Percentiles rank a stretch among this genome's conserved stretches.
Conservation (phyloP, 2,797 vertebrate genomes). For the Helostoma temminkii region DNA sequence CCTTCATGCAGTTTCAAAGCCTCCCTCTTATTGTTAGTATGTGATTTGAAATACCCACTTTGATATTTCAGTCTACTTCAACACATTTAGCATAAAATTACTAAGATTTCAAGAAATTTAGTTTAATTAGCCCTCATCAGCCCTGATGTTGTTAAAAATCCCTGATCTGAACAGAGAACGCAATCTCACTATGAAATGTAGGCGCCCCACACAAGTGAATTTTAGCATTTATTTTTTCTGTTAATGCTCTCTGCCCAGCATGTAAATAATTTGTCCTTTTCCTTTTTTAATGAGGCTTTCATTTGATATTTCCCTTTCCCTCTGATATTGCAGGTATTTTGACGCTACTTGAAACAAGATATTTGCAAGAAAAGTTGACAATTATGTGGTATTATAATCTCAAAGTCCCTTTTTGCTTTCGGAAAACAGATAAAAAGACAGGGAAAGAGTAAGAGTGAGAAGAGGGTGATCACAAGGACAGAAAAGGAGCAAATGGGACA, state of each 20-base stretch:
- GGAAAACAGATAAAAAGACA: conserved; percentile 19
- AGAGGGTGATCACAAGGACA: conserved; percentile 57
- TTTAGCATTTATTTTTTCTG: conserved; percentile 7
- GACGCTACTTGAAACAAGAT: conserved; percentile 17
- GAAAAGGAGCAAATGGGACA: conserved; percentile 52
- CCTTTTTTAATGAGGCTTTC: conserved; percentile 29
- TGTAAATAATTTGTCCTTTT: conserved; percentile 12
- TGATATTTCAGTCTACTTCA: conserved; percentile 4
- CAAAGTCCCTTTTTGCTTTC: conserved; percentile 33
- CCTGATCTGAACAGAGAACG: background rate
- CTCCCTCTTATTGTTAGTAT: background rate
- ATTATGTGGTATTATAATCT: conserved; percentile 41
- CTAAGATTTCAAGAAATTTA: conserved; percentile 5
- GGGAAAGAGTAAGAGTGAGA: conserved; percentile 27
- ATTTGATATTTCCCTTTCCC: conserved; percentile 12
- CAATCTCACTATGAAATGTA: conserved; percentile 13
- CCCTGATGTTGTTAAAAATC: conserved; percentile 14
- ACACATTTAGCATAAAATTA: conserved; percentile 5
- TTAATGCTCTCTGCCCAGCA: conserved; percentile 25
- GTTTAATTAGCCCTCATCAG: background rate
- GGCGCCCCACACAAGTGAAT: conserved; percentile 3
- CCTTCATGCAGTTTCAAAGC: background rate
- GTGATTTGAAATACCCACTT: background rate
- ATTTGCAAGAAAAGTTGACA: conserved; percentile 46
- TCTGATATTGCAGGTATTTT: conserved; percentile 12